A percentile compares a stretch with the other conserved stretches of the same genome.
Evolutionary conservation across 2,888 invertebrate genomes (phyloP).

Genomic region (Sericinus montela): DNA sequence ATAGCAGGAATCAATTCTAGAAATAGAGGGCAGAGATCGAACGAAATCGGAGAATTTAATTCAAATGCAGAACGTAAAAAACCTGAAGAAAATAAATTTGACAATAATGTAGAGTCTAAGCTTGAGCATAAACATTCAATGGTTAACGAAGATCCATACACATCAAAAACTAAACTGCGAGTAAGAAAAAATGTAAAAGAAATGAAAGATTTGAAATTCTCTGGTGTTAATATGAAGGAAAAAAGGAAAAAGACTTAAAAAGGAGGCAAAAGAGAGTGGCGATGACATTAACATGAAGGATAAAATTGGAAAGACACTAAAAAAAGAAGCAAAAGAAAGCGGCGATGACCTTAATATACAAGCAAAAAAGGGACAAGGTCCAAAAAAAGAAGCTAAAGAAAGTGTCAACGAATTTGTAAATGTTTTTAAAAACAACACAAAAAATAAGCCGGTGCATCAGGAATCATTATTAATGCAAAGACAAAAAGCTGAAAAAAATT

Average conservation of each 20-base stretch:
- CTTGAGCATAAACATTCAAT: background rate
- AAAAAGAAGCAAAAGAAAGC: constrained; percentile 20
- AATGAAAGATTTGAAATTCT: background rate
- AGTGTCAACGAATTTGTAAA: no score
- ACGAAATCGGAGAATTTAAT: no score
- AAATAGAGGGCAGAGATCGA: no score
- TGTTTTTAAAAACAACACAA: no score
- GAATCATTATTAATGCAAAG: constrained; percentile 12
- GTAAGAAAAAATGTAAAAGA: constrained; percentile 1
- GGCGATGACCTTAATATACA: constrained; percentile 7
- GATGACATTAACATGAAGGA: background rate
- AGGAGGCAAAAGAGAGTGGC: no score
- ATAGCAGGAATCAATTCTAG: no score
- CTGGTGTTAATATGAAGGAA: background rate
- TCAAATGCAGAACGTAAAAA: no score
- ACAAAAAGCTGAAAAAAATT: constrained; percentile 16
- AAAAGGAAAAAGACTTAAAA: constrained; percentile 11
- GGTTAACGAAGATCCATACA: background rate
- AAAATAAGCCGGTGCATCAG: constrained; percentile 13
- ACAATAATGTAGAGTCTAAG: background rate
- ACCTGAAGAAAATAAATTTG: background rate
- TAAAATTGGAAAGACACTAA: background rate
- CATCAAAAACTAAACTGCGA: background rate
- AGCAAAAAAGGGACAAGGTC: no score
- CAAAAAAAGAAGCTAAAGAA: no score